Evolutionary conservation across 1,140 invertebrate genomes (phyloP).

Genomic region (Drosophila miranda): DNA sequence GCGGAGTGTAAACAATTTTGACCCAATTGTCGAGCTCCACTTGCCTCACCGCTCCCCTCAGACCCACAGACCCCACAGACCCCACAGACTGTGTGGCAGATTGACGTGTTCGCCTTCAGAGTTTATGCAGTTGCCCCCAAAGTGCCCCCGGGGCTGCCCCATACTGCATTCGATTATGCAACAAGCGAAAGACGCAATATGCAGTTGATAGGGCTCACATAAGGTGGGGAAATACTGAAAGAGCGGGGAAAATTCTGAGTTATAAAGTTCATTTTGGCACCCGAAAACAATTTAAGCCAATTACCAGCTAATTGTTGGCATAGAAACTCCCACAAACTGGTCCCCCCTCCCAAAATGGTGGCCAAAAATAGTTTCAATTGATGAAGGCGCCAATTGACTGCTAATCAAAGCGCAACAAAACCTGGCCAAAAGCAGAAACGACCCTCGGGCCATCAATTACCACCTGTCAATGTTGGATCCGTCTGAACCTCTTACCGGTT

Average conservation of each 20-base stretch:
- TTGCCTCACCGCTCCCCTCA: slow-evolving; percentile 24
- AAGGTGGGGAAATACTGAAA: neutral
- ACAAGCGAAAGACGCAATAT: slow-evolving; percentile 11
- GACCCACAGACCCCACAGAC: neutral
- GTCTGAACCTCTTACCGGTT: slow-evolving; percentile 14
- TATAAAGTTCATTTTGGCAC: neutral
- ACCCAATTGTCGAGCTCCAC: slow-evolving; percentile 62
- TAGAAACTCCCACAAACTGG: slow-evolving; percentile 8
- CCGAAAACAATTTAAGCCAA: slow-evolving; percentile 9
- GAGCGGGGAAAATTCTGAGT: slow-evolving; percentile 4
- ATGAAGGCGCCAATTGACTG: slow-evolving; percentile 19
- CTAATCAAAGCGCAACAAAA: slow-evolving; percentile 38
- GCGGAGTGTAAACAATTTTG: slow-evolving; percentile 61
- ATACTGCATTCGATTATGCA: slow-evolving; percentile 32
- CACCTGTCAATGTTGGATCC: slow-evolving; percentile 42
- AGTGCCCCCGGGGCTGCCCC: slow-evolving; percentile 12
- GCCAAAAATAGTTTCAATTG: slow-evolving; percentile 2
- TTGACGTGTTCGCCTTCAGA: slow-evolving; percentile 54
- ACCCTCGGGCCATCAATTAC: slow-evolving; percentile 39
- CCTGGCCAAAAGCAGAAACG: slow-evolving; percentile 19
- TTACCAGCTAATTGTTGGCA: slow-evolving; percentile 14
- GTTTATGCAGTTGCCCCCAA: slow-evolving; percentile 17
- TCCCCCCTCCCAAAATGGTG: neutral
- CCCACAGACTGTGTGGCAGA: slow-evolving; percentile 1
- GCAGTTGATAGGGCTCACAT: slow-evolving; percentile 19